Evolutionary conservation across 1,140 invertebrate species (phyloP), one percentile per base, ranked within the genome.

Genomic region (Diploscapter pachys): DNA sequence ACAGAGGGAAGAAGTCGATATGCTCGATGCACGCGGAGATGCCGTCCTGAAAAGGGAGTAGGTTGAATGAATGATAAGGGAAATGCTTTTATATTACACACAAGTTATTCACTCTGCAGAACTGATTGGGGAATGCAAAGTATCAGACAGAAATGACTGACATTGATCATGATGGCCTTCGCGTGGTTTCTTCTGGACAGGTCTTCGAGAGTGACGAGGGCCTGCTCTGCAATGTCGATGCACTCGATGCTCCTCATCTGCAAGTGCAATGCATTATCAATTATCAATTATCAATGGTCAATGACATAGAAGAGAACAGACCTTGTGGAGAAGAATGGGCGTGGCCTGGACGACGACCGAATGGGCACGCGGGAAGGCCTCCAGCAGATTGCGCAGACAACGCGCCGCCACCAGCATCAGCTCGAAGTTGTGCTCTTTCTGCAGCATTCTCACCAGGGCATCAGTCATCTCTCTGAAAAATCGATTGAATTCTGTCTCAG

Each of bases 351-450:
- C 93, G 6, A 99, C 94, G 13, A 97, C 93, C 13, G 93, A 92
- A 51, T 95, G 95, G 9, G 95, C 96, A 56, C 96, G 90, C 0
- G 96, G 96, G 68, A 99, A 84, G 3, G 96, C 95, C 87, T 99
- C 96, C 91, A 99, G 93, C 95, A 99, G 98, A 86, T 99, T 98
- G 0, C 95, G 98, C 8, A 99, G 89, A 5, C 96, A 96, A 63
- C 96, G 91, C 87, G 95, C 98, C 0, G 96, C 95, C 86, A 98
- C 94, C 85, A 98, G 96, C 96, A 99, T 99, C 91, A 99, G 96
- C 87, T 98, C 96, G 89, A 98, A 99, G 88, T 99, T 99, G 86
- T 98, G 94, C 83, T 88, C 88, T 85, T 87, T 87, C 69, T 88
- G 87, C 65, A 88, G 81, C 3, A 88, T 79, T 5, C 78, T 80